Evolutionary conservation across 2,888 invertebrate species (phyloP).

Genomic region (Rhingia campestris): DNA sequence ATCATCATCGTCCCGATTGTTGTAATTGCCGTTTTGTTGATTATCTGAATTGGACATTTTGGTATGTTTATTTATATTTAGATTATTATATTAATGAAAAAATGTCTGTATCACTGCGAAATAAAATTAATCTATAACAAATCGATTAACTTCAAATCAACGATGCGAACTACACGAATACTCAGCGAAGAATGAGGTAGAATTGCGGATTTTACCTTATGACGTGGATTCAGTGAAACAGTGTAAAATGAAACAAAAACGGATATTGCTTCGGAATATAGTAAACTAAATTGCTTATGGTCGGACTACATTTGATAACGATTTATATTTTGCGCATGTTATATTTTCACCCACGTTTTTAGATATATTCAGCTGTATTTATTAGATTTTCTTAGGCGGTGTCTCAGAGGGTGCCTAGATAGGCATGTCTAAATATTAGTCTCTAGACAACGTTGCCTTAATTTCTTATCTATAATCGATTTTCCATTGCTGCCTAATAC

Average conservation of each 20-base stretch:
- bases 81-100: neutral
- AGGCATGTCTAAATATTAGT: no score
- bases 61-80: neutral
- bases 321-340: no score
- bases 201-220: constrained; percentile 1
- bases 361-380: no score
- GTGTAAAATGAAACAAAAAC: constrained; percentile 18
- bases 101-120: no score
- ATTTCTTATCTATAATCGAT: no score
- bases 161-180: constrained; percentile 21
- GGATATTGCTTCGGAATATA: neutral
- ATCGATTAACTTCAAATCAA: neutral
- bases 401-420: no score
- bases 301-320: neutral
- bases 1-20: constrained; percentile 78
- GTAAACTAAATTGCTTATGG: neutral
- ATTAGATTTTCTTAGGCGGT: no score
- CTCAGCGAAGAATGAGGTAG: constrained; percentile 33
- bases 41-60: constrained; percentile 77
- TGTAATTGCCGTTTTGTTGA: constrained; percentile 78
- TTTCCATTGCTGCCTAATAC: no score
- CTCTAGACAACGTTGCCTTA: no score
- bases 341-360: no score
- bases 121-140: neutral
- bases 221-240: constrained; percentile 20